Evolutionary conservation across 53 echinoderm and acorn worm genomes (phyloP), one percentile per base, ranked within the genome.

Genomic region (Paelopatides confundens): DNA sequence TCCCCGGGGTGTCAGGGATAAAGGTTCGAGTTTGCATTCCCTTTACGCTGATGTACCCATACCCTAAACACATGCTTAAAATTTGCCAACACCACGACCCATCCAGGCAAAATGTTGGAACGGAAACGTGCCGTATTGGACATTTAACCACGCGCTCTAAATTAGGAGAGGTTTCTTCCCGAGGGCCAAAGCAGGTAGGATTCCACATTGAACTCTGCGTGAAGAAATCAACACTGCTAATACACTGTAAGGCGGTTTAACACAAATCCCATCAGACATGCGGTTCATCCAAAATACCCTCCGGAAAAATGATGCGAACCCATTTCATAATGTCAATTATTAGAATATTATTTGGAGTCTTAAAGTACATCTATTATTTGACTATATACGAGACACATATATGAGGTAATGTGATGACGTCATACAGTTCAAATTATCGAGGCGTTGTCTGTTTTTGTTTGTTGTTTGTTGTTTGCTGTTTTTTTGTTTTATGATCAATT

Each of bases 11-110:
- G 50, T 18, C 32, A 11, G 1, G 51, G 79, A 79, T 35, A 47
- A 79, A 79, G 79, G 53, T 46, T 47, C 48, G 52, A 76, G 79
- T 52, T 52, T 14, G 52, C 11, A 13, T 32, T 53, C 31, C 51
- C 53, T 58, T 79, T 31, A 32, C 18, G 32, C 29, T 53, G 52
- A 53, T 79, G 79, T 79, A 79, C 51, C 79, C n/a, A 14, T 33
- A 79, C 79, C 79, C 51, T 31, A 79, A 79, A 79, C 79, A 79
- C 79, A 79, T 79, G 79, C 50, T 79, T 53, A 53, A 79, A 79
- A 79, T 79, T 79, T 79, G 53, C 79, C 79, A 79, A 79, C 79
- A 79, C 51, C 53, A 28, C 50, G 53, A 79, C 79, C 53, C 50
- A 79, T 79, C 35, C 46, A 48, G 53, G 79, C 79, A 53, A 79